Conservation (phyloP, 1,140 invertebrate genomes). For the Lordiphosa clarofinis region DNA sequence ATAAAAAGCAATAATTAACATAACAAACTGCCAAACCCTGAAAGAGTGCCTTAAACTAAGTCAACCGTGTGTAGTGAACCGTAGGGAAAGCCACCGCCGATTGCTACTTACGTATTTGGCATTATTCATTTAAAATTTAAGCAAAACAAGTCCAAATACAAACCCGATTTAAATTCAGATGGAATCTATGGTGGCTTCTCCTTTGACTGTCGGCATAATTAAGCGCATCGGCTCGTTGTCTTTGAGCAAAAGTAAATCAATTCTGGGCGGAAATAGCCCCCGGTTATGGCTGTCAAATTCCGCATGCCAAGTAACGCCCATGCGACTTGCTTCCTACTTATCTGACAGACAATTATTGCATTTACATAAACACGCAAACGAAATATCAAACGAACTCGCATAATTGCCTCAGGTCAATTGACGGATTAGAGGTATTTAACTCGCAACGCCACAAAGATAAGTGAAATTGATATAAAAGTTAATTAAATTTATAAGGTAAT, state of each 20-base stretch:
- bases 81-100: conserved; percentile 6
- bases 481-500: conserved; percentile 19
- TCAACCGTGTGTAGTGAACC: conserved; percentile 25
- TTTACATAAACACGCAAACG: conserved; percentile 34
- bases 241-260: conserved; percentile 47
- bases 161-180: conserved; percentile 14
- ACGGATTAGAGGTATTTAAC: conserved; percentile 11
- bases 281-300: conserved; percentile 40
- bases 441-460: conserved; percentile 3
- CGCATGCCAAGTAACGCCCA: conserved; percentile 21
- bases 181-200: neutral
- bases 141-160: conserved; percentile 23
- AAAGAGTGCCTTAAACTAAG: neutral
- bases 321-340: conserved; percentile 22
- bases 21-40: conserved; percentile 25
- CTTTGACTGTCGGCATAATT: conserved; percentile 31
- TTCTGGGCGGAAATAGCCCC: conserved; percentile 44
- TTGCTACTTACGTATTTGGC: conserved; percentile 40
- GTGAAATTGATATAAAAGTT: conserved; percentile 8
- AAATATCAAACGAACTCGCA: conserved; percentile 50
- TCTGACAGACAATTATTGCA: conserved; percentile 43
- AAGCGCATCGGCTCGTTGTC: conserved; percentile 13
- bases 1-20: conserved; percentile 27
- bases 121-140: conserved; percentile 33
- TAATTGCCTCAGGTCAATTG: conserved; percentile 23